Percentiles rank a stretch among this genome's conserved stretches.
These are phyloP conservation scores for Drosophila sucinea DNA, from an alignment of 1,140 invertebrate genomes.

Conservation along the genomic window DNA sequence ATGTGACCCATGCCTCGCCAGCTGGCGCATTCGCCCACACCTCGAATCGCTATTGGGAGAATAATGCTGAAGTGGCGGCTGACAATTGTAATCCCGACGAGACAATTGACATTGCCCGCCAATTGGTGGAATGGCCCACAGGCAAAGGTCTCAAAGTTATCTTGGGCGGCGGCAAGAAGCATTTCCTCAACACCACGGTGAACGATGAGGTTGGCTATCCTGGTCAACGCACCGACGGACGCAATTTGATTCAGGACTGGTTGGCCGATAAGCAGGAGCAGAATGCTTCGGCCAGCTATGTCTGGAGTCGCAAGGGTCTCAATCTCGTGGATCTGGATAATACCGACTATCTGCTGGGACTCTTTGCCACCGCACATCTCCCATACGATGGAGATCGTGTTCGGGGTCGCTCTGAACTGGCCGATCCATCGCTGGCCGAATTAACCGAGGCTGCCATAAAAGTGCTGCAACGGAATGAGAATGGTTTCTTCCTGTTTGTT, in stretches of 20 bases:
- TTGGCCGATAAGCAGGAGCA: constrained; percentile 84
- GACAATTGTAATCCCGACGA: constrained; percentile 61
- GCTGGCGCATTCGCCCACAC: constrained; percentile 92
- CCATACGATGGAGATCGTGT: constrained; percentile 84
- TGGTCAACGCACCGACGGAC: constrained; percentile 85
- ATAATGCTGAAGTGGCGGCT: constrained; percentile 86
- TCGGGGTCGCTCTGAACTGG: constrained; percentile 71
- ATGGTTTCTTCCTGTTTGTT: constrained; percentile 94
- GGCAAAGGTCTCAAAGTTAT: constrained; percentile 87
- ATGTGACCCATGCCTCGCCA: constrained; percentile 92
- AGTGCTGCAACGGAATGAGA: constrained; percentile 89
- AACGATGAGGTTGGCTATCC: constrained; percentile 87
- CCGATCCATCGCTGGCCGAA: constrained; percentile 90
- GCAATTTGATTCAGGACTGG: constrained; percentile 89
- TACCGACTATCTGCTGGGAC: constrained; percentile 89
- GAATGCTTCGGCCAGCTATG: constrained; percentile 85
- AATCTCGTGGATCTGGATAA: constrained; percentile 85
- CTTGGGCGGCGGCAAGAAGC: constrained; percentile 89
- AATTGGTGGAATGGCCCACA: constrained; percentile 88
- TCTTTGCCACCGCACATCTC: constrained; percentile 83
- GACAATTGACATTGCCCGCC: constrained; percentile 88
- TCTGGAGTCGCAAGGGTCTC: constrained; percentile 86
- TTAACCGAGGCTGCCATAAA: constrained; percentile 92
- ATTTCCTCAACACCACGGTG: constrained; percentile 86
- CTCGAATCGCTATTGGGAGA: constrained; percentile 90